Evolutionary conservation across 2,888 invertebrate species (phyloP).

Genomic region (Agonopterix alstromeriana): DNA sequence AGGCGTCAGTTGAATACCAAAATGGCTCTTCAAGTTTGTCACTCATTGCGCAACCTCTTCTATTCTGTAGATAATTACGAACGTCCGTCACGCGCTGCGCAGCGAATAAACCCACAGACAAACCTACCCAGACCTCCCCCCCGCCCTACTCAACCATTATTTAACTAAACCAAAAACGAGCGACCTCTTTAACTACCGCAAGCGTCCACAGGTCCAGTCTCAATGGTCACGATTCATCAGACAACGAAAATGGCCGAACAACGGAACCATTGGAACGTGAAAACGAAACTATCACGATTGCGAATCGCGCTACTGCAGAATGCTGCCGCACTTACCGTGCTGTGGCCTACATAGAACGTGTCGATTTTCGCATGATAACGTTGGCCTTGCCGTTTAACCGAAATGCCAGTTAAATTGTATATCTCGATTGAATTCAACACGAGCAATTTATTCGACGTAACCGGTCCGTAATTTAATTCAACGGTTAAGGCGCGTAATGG

Average conservation of each 20-base stretch:
- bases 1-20: constrained; percentile 54
- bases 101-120: constrained; percentile 38
- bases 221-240: constrained; percentile 41
- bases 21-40: constrained; percentile 32
- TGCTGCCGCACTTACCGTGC: constrained; percentile 47
- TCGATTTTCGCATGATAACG: constrained; percentile 65
- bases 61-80: constrained; percentile 42
- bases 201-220: constrained; percentile 24
- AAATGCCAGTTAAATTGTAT: constrained; percentile 63
- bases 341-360: constrained; percentile 62
- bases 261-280: constrained; percentile 58
- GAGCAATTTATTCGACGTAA: constrained; percentile 53
- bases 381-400: constrained; percentile 58
- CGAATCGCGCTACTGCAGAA: constrained; percentile 62
- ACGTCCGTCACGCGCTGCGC: constrained; percentile 49
- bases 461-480: constrained; percentile 56
- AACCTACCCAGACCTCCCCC: constrained; percentile 29
- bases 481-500: constrained; percentile 31
- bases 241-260: constrained; percentile 48
- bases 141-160: constrained; percentile 10
- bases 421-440: constrained; percentile 43
- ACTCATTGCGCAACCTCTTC: constrained; percentile 50
- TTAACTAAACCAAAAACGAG: constrained; percentile 11
- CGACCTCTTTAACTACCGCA: constrained; percentile 38
- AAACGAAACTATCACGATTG: constrained; percentile 65